Evolutionary conservation across 2,888 invertebrate genomes (phyloP), one percentile per base, ranked within the genome.

Genomic region (Acrobasis suavella): DNA sequence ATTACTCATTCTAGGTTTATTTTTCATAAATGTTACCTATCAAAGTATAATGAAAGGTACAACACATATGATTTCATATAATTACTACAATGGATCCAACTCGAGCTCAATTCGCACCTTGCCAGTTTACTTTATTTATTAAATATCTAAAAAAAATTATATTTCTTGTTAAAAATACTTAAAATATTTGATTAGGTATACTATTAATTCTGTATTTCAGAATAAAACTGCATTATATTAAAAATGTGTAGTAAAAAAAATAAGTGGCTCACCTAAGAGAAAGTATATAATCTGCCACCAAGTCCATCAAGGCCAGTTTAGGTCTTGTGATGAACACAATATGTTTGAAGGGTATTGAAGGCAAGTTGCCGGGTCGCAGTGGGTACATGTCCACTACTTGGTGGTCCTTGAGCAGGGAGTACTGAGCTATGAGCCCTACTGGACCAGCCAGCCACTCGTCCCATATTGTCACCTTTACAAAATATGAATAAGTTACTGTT

Each of bases 301-400:
- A 89, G 72, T 98, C 96, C 97, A 99, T 98, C 1, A 97, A 91
- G 56, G 93, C 89, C 9, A 97, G 88, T 70, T 96, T 95, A 0
- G 98, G 97, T 64, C 98, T 93, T 1, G 97, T 94, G 65, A 99
- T 96, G 80, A 98, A 99, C 70, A 99, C 96, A 15, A 98, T 94
- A 82, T 98, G 97, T 70, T 95, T 95, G 0, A 96, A 96, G 68
- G 96, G 95, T 42, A 94, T 93, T 46, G 94, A 93, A 0, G 96
- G 95, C 9, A 96, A 86, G 62, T 94, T 94, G 9, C 95, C 96
- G 0, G 94, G 92, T 49, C 94, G 92, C 15, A 98, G 86, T 0
- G 96, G 96, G 75, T 96, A 95, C 96, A 97, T 97, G 80, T 96
- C 96, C 1, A 94, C 95, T 2, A 97, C 97, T 75, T 96, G 96